Conservation (phyloP, 2,113 vertebrate genomes). For the Xerus inauris region DNA sequence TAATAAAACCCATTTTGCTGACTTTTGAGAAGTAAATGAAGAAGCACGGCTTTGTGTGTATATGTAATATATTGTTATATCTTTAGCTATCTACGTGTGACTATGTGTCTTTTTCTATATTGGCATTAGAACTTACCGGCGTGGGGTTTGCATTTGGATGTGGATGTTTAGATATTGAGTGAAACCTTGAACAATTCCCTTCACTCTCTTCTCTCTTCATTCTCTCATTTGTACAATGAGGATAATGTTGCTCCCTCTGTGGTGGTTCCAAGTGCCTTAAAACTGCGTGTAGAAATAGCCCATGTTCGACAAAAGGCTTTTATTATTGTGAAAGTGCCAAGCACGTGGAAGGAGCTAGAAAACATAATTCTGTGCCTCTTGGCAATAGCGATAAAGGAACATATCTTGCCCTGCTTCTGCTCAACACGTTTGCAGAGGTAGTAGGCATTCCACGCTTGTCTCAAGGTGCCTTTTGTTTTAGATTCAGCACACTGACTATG, state of each 20-base stretch:
- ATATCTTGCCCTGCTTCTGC: background rate
- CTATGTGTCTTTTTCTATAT: background rate
- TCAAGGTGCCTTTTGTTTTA: background rate
- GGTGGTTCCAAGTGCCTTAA: background rate
- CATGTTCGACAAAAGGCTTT: background rate
- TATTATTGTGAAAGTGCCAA: background rate
- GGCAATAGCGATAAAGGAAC: background rate
- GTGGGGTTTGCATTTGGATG: background rate
- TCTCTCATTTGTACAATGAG: background rate
- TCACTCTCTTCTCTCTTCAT: background rate
- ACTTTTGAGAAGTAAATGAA: background rate
- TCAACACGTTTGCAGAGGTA: background rate
- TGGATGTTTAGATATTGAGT: background rate
- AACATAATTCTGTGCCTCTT: background rate
- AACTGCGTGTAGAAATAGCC: background rate
- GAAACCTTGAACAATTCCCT: background rate
- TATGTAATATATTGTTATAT: no score
- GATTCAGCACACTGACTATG: background rate
- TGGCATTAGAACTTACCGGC: background rate
- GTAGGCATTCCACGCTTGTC: no score
- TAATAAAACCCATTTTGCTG: background rate
- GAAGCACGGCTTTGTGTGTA: background rate
- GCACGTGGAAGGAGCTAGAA: background rate
- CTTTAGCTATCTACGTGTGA: no score
- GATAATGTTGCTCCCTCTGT: background rate